Base-by-base conservation (phyloP, 2,888 invertebrate genomes). In the Ennomos fuscantarius region DNA sequence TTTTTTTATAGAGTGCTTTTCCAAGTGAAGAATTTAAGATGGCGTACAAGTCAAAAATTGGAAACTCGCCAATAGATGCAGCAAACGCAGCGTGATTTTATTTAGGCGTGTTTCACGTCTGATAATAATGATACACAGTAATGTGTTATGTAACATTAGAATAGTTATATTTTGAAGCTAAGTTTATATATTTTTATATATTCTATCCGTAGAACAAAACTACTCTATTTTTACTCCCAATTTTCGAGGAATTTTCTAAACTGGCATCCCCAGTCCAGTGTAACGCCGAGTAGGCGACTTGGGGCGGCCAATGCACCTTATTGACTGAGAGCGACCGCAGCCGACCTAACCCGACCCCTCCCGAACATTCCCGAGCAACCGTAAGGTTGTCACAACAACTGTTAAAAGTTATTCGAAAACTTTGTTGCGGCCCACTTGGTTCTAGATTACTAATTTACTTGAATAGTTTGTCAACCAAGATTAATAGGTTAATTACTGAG, bases 271-370 rank as follows among this genome's bases (percentile, higher is more conserved):
- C 53, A 61, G 76, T 76, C 76, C 76, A 75, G 74, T 67, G 69
- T 69, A 71, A 73, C 71, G 76, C 11, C 73, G 77, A 75, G 75
- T 76, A 81, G 76, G 79, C 81, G 76, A 87, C 86, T 88, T 88
- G 84, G 87, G 87, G 87, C 91, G 90, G 89, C 85, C 83, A 82
- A 83, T 84, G 84, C 83, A 85, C 85, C 84, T 85, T 86, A 86
- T 85, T 84, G 86, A 88, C 88, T 92, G 81, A 76, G 78, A 73
- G 75, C 83, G 80, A 81, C 79, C 78, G 69, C 76, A 72, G 64
- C 79, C 82, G 85, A 84, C 70, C 73, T 69, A 71, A 63, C 67
- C 79, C 84, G 84, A 82, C 62, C 69, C 65, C 61, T 68, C 65
- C 75, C 83, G 83, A 83, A 65, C 73, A 58, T 68, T 73, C 68